These are phyloP conservation scores for Byasa hedistus DNA, from an alignment of 2,888 invertebrate species.

Conservation along the genomic window DNA sequence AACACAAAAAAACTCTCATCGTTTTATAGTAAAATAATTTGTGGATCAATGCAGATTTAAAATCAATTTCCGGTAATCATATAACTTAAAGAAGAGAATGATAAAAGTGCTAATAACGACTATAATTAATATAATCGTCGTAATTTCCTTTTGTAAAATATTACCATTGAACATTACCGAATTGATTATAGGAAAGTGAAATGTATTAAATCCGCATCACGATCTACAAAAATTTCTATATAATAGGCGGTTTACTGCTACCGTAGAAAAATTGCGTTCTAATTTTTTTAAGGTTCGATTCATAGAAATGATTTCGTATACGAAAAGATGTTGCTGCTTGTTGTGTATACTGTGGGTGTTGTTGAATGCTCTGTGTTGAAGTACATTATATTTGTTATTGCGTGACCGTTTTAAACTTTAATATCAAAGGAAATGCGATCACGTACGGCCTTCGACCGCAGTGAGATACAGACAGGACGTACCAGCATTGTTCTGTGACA, in stretches of 20 bases:
- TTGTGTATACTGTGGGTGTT: neutral
- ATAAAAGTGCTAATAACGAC: neutral
- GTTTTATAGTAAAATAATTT: neutral
- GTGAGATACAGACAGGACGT: slow-evolving; percentile 53
- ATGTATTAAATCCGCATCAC: neutral
- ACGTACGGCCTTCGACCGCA: slow-evolving; percentile 71
- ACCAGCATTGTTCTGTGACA: slow-evolving; percentile 77
- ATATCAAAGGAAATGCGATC: slow-evolving; percentile 71
- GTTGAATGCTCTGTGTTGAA: slow-evolving; percentile 38
- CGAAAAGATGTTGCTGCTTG: slow-evolving; percentile 20
- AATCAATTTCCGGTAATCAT: neutral
- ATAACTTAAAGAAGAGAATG: neutral
- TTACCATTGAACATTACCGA: slow-evolving; percentile 4
- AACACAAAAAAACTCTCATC: neutral
- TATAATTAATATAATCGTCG: neutral
- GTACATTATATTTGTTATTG: slow-evolving; percentile 59
- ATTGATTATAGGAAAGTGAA: slow-evolving; percentile 10
- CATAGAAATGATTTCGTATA: slow-evolving; percentile 17
- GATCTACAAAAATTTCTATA: slow-evolving; percentile 21
- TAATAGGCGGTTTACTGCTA: slow-evolving; percentile 18
- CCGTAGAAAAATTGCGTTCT: slow-evolving; percentile 12
- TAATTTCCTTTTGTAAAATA: slow-evolving; percentile 2
- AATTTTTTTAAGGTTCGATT: slow-evolving; percentile 11
- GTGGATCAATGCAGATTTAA: neutral
- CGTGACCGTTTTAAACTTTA: slow-evolving; percentile 60